Base-by-base conservation (phyloP, 2,888 invertebrate genomes). In the Tenthredo scrophulariae region DNA sequence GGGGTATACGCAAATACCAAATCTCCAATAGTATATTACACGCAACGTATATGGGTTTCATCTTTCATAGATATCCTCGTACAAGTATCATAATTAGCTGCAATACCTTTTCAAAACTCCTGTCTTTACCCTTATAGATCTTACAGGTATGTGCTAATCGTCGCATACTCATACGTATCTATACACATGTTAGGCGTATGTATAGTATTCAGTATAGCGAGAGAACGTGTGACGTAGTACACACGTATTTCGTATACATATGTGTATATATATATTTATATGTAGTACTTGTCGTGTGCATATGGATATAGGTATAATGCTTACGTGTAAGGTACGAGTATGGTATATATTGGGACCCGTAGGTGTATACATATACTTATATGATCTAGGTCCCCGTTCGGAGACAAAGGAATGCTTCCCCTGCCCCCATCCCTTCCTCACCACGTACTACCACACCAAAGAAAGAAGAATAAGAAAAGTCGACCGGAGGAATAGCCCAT, bases 341-440 rank as follows among this genome's bases (percentile, higher is more conserved):
- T 43, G 7, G 37, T 37, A 26, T 46, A 77, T 77, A 77, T 77
- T 54, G 77, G 50, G 29, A 75, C 29, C 26, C 40, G 46, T 33
- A 65, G 62, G 79, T 75, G 84, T 65, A 70, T 77, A 67, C 62
- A 77, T 82, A 84, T 82, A 86, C 83, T 65, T 85, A 65, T 82
- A 77, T 77, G 89, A 91, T 89, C 90, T 89, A 89, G 89, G 89
- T 89, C 88, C 89, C 88, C 89, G 90, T 89, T 90, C 91, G 91
- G 92, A 93, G 92, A 93, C 93, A 93, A 93, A 93, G 92, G 92
- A 93, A 92, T 91, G 90, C 89, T 89, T 90, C 88, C 85, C 85
- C 87, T 86, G 84, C 87, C 86, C 85, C 82, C 89, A 88, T 87
- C 88, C 85, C 86, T 87, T 62, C 58, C 29, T 40, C 80, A 43